These are phyloP conservation scores for Salminus brasiliensis DNA, from an alignment of 2,113 vertebrate genomes.

Conservation along the genomic window DNA sequence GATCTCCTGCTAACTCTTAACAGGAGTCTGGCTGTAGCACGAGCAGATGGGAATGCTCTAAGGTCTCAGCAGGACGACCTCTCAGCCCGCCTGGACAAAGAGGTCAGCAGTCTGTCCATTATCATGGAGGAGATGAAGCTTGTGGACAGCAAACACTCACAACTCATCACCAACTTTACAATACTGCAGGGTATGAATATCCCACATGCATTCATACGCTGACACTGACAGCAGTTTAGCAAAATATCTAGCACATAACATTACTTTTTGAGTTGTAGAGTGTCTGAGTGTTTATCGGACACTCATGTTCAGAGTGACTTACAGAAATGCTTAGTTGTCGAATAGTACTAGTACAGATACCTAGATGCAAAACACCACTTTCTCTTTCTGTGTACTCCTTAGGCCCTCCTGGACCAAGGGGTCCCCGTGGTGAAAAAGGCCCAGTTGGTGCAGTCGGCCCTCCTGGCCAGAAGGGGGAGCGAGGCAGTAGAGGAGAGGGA, in stretches of 20 bases:
- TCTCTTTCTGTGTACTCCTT: conserved; percentile 63
- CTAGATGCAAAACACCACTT: too few relatives aligned
- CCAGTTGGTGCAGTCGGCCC: conserved; percentile 82
- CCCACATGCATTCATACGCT: neutral
- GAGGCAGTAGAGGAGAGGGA: conserved; percentile 86
- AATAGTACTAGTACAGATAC: too few relatives aligned
- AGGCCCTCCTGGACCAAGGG: conserved; percentile 95
- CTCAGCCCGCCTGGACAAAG: conserved; percentile 86
- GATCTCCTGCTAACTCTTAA: conserved; percentile 88
- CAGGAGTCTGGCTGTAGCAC: conserved; percentile 81
- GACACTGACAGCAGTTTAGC: neutral
- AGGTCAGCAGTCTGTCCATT: conserved; percentile 89
- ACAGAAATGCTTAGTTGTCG: too few relatives aligned
- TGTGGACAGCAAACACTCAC: conserved; percentile 93
- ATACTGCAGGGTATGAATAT: conserved; percentile 86
- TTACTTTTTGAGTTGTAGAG: too few relatives aligned
- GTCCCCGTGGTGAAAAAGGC: conserved; percentile 90
- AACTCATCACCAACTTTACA: conserved; percentile 96
- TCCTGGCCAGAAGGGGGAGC: conserved; percentile 88
- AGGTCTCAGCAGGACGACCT: conserved; percentile 88
- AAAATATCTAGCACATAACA: neutral
- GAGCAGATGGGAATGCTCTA: conserved; percentile 79
- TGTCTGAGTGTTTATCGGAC: too few relatives aligned
- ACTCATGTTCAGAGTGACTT: too few relatives aligned
- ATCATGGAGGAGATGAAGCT: conserved; percentile 98